Evolutionary conservation across 1,140 invertebrate genomes (phyloP), one percentile per base, ranked within the genome.

Genomic region (Ostrea edulis): DNA sequence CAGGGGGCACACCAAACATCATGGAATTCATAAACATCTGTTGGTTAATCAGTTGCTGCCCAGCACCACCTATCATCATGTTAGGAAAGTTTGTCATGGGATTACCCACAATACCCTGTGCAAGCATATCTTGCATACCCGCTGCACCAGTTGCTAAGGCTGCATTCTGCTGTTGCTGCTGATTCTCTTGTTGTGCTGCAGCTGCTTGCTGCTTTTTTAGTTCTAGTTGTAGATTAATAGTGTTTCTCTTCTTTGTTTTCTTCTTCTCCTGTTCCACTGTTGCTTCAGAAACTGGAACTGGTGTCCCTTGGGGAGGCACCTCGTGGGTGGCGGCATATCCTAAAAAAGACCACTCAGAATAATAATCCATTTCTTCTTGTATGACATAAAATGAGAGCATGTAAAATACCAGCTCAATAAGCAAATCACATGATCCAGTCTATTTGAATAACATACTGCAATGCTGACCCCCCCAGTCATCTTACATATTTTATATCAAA

Each of bases 221-320:
- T 83, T 93, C 92, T 54, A 93, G 85, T 29, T 93, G 93, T 20
- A 86, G 68, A 86, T 89, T 91, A 17, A 93, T 87, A 0, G 91
- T 92, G 54, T 93, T 93, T 22, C 89, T 89, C 58, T 91, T 91
- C 65, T 91, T 92, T 20, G 84, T 87, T 87, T 92, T 92, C 5
- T 68, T 86, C 65, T 88, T 86, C 77, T 88, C 87, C 55, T 89
- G 89, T 17, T 91, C 90, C 22, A 85, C 88, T 17, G 82, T 84
- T 44, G 88, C 86, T 86, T 65, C 85, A 14, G 58, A 82, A 22
- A 85, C 87, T 2, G 86, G 85, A 11, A 51, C 82, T 8, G 44
- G 14, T 11, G 29, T 83, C 17, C 52, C 51, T 20, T n/a, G 44
- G 0, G 44, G 44, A 2, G 44, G 44, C 4, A 35, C 29, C 82